Percentiles rank a stretch among this genome's conserved stretches.
Evolutionary conservation across 2,888 invertebrate species (phyloP).

Genomic region (Athalia circularis): DNA sequence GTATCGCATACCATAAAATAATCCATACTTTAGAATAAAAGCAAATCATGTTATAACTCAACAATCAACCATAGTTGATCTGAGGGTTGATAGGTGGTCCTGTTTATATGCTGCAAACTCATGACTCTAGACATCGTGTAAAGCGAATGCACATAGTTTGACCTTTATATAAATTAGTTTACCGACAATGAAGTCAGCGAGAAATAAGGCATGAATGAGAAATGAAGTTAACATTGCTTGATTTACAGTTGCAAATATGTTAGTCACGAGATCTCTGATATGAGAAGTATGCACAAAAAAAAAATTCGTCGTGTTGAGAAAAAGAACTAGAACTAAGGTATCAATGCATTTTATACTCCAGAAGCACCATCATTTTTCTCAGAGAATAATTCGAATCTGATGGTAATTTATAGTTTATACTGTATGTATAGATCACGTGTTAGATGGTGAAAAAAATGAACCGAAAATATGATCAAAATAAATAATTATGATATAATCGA

Average conservation of each 20-base stretch:
- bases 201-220: slow-evolving; percentile 3
- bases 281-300: slow-evolving; percentile 35
- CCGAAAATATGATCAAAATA: slow-evolving; percentile 33
- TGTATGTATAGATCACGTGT: slow-evolving; percentile 39
- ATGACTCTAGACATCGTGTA: neutral
- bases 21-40: too few species aligned
- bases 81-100: neutral
- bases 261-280: slow-evolving; percentile 4
- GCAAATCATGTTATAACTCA: neutral
- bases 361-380: neutral
- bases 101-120: neutral
- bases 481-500: slow-evolving; percentile 39
- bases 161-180: neutral
- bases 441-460: slow-evolving; percentile 32
- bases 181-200: neutral
- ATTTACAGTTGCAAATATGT: slow-evolving; percentile 8
- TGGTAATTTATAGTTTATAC: slow-evolving; percentile 37
- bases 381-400: slow-evolving; percentile 22
- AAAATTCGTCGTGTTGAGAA: slow-evolving; percentile 8
- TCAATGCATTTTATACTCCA: slow-evolving; percentile 8
- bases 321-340: neutral
- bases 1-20: too few species aligned
- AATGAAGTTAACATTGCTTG: slow-evolving; percentile 6
- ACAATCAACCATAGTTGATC: neutral
- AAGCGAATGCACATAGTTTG: neutral